A percentile compares a stretch with the other conserved stretches of the same genome.
Evolutionary conservation across 1,140 invertebrate species (phyloP).

Genomic region (Nasonia longicornis): DNA sequence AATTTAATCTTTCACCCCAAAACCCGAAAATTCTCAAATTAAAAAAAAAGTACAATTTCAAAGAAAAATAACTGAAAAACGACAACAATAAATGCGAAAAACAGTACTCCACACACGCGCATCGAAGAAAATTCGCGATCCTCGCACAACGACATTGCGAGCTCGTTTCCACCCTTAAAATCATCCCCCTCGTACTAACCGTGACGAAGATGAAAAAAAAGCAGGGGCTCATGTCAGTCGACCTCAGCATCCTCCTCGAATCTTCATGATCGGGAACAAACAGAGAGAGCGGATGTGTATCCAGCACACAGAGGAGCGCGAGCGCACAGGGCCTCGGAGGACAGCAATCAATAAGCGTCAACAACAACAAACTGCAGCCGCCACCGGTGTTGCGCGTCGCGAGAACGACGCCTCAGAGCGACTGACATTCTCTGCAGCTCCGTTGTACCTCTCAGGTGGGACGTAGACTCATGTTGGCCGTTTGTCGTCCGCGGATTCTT

Average conservation of each 20-base stretch:
- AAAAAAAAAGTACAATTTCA: too few species aligned
- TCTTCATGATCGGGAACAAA: neutral
- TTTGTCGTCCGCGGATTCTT: neutral
- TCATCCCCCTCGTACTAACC: neutral
- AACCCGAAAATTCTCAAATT: too few species aligned
- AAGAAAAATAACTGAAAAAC: too few species aligned
- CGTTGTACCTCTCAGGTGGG: neutral
- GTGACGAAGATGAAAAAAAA: neutral
- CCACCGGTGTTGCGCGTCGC: conserved; percentile 21
- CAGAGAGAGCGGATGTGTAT: neutral
- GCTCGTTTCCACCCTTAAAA: neutral
- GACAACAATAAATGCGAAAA: too few species aligned
- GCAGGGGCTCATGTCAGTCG: neutral
- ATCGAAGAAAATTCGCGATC: too few species aligned
- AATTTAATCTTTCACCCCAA: too few species aligned
- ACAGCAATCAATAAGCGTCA: conserved; percentile 31
- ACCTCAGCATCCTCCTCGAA: neutral
- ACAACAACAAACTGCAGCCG: conserved; percentile 29
- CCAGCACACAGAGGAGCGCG: neutral
- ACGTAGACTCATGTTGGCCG: neutral
- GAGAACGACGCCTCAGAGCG: neutral
- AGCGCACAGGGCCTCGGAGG: neutral
- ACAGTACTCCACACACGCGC: too few species aligned
- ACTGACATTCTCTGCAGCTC: neutral
- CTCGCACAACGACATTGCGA: neutral